Conservation (phyloP, 1,140 invertebrate species). For the Phocides pigmalion region DNA sequence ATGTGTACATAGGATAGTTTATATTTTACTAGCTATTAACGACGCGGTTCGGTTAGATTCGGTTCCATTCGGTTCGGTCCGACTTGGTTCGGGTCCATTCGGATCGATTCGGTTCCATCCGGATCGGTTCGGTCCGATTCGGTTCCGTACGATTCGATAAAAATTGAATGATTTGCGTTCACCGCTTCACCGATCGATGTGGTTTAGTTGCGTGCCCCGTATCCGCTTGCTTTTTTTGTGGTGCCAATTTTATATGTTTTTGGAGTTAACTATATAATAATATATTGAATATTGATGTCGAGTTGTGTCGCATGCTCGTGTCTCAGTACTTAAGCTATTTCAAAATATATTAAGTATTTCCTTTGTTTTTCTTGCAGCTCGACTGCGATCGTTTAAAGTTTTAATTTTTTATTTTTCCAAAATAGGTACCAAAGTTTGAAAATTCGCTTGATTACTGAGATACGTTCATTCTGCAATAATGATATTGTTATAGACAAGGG, state of each 20-base stretch:
- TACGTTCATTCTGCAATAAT: background rate
- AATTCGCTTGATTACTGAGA: slow-evolving; percentile 2
- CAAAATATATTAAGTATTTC: background rate
- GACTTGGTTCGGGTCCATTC: slow-evolving; percentile 34
- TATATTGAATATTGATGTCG: background rate
- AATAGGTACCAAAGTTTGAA: slow-evolving; percentile 9
- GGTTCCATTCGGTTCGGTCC: background rate
- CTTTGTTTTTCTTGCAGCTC: background rate
- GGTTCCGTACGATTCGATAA: slow-evolving; percentile 30
- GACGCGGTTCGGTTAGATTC: slow-evolving; percentile 36
- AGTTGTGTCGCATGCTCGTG: background rate
- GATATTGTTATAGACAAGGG: background rate
- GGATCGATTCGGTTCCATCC: slow-evolving; percentile 6
- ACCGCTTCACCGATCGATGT: slow-evolving; percentile 30
- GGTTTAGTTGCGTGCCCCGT: slow-evolving; percentile 32
- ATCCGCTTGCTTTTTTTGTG: slow-evolving; percentile 50
- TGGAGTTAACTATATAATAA: slow-evolving; percentile 2
- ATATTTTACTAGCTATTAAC: slow-evolving; percentile 46
- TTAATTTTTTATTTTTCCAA: background rate
- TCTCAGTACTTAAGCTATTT: background rate
- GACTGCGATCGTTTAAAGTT: background rate
- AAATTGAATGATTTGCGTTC: slow-evolving; percentile 44
- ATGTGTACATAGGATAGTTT: slow-evolving; percentile 62
- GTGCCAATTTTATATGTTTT: slow-evolving; percentile 40
- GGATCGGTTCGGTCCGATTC: slow-evolving; percentile 3